Evolutionary conservation across 64 coral and sea anemone genomes (phyloP).

Genomic region (Pocillopora damicornis): DNA sequence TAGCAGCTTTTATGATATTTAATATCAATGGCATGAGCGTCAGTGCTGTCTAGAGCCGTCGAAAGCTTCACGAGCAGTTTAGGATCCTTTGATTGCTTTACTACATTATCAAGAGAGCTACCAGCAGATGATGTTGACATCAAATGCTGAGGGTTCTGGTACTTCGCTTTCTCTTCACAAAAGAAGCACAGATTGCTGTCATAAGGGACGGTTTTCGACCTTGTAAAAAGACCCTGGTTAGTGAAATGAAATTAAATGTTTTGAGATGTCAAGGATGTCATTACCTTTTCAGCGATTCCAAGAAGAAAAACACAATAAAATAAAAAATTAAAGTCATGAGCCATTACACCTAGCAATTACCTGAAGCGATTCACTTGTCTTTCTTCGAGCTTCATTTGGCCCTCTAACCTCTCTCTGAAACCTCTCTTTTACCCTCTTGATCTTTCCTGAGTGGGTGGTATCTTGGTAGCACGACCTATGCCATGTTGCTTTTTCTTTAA

Average conservation of each 20-base stretch:
- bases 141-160: conserved; percentile 35
- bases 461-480: neutral
- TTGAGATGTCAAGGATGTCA: too few relatives aligned
- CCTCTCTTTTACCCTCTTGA: neutral
- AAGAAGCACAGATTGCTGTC: conserved; percentile 55
- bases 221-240: neutral
- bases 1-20: conserved; percentile 32
- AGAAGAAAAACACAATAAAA: too few relatives aligned
- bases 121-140: conserved; percentile 61
- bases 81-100: conserved; percentile 20
- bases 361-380: neutral
- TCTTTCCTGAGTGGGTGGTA: neutral
- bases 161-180: conserved; percentile 9
- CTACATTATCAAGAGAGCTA: conserved; percentile 31
- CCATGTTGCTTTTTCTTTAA: neutral
- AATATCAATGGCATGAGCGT: conserved; percentile 34
- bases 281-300: too few relatives aligned
- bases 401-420: neutral
- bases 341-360: too few relatives aligned
- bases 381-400: conserved; percentile 15
- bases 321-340: too few relatives aligned
- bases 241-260: too few relatives aligned
- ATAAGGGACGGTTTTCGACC: conserved; percentile 52
- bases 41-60: conserved; percentile 48
- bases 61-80: conserved; percentile 54